phyloP scores from a whole-genome alignment of 1,140 invertebrate species.

The Dolichoris vasculosae region DNA sequence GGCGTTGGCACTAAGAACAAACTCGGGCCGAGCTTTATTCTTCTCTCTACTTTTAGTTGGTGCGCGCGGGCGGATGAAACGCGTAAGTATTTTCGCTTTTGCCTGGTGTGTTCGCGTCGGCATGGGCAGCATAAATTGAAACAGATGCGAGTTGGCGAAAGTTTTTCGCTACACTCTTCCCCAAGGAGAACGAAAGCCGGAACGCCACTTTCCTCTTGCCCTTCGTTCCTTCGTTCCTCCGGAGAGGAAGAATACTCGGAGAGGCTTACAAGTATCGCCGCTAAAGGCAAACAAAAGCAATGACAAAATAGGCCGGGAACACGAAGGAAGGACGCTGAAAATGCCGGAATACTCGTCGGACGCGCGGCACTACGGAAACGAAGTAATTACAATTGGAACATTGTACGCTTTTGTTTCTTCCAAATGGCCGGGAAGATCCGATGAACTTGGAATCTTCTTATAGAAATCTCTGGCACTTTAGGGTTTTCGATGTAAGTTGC shows the following conservation, averaged over 20 bases:
- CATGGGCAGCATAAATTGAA: constrained; percentile 72
- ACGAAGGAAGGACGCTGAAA: background rate
- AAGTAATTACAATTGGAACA: constrained; percentile 29
- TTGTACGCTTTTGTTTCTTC: background rate
- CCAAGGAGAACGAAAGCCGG: constrained; percentile 21
- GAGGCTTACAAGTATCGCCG: constrained; percentile 40
- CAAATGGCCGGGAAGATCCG: background rate
- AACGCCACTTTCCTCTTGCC: constrained; percentile 26
- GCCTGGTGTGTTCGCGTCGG: constrained; percentile 56
- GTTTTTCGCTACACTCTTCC: constrained; percentile 64
- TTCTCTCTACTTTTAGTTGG: constrained; percentile 31
- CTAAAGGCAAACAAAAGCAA: constrained; percentile 21
- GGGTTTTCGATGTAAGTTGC: background rate
- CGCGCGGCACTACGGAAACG: background rate
- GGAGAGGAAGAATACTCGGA: background rate
- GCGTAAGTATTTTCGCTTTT: constrained; percentile 62
- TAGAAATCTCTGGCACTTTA: background rate
- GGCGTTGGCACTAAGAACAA: background rate
- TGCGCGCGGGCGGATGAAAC: background rate
- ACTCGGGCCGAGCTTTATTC: constrained; percentile 36
- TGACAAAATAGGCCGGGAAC: constrained; percentile 7
- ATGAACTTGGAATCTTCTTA: background rate
- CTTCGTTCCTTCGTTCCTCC: background rate
- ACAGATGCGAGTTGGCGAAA: constrained; percentile 73
- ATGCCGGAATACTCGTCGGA: background rate